Percentiles rank a stretch among this genome's conserved stretches.
phyloP scores from a whole-genome alignment of 2,113 vertebrate species.

The Apaloderma vittatum region DNA sequence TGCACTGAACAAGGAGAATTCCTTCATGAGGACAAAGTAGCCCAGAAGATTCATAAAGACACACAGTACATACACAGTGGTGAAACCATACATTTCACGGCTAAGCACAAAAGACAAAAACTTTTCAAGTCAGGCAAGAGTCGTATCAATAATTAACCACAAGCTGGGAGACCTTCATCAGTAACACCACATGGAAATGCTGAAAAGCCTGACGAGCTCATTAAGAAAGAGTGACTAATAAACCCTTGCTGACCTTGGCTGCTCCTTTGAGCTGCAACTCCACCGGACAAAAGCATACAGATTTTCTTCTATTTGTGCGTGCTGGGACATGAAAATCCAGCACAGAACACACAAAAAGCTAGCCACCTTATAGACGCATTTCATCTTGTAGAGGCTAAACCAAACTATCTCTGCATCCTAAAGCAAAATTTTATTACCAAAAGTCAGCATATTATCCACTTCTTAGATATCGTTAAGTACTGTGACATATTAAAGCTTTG shows the following conservation, averaged over 20 bases:
- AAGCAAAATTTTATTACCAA: background rate
- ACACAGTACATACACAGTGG: background rate
- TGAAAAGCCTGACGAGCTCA: slow-evolving; percentile 52
- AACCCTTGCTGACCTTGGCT: slow-evolving; percentile 62
- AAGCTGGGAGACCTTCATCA: slow-evolving; percentile 65
- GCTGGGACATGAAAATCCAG: background rate
- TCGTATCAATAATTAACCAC: slow-evolving; percentile 49
- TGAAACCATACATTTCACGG: background rate
- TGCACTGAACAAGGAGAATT: background rate
- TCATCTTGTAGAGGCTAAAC: background rate
- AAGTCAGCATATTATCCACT: background rate
- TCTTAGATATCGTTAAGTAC: background rate
- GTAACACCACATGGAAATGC: slow-evolving; percentile 53
- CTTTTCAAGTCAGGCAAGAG: slow-evolving; percentile 16
- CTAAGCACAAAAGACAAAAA: background rate
- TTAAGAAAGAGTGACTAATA: slow-evolving; percentile 63
- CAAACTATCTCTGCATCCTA: background rate
- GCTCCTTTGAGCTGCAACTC: slow-evolving; percentile 20
- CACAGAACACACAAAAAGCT: background rate
- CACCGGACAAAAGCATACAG: background rate
- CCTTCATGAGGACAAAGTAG: background rate
- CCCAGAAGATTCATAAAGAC: background rate
- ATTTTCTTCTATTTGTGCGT: background rate
- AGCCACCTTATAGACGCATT: background rate
- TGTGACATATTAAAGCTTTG: background rate